phyloP scores from a whole-genome alignment of 2,113 vertebrate genomes.

The Leucopsar rothschildi region DNA sequence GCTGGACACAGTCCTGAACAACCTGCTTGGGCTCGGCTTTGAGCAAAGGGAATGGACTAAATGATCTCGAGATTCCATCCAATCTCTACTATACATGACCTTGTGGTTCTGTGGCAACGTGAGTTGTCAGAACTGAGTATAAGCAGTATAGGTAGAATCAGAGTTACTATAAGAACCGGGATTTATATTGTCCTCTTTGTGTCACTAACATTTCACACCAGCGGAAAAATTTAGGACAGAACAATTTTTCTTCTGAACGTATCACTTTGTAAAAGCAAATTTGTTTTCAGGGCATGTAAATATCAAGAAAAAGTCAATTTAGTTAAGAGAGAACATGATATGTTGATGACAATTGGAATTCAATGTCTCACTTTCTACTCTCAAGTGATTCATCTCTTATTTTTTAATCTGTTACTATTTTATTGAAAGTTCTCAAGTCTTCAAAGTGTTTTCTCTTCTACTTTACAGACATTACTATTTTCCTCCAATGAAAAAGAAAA shows the following conservation, averaged over 20 bases:
- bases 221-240: background rate
- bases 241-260: background rate
- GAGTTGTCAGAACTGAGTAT: background rate
- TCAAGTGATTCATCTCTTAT: background rate
- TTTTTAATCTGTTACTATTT: background rate
- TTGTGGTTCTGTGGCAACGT: background rate
- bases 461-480: background rate
- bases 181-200: background rate
- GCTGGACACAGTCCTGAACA: background rate
- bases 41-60: background rate
- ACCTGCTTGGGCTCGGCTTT: background rate
- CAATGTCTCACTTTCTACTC: background rate
- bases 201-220: background rate
- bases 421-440: background rate
- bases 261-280: background rate
- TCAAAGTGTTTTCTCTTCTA: background rate
- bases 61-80: background rate
- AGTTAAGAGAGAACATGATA: background rate
- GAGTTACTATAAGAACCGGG: background rate
- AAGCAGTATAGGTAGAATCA: background rate
- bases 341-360: background rate
- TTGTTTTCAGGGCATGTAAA: background rate
- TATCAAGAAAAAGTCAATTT: background rate
- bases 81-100: background rate
- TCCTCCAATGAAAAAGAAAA: background rate